Evolutionary conservation across 2,113 vertebrate species (phyloP), one percentile per base, ranked within the genome.

Genomic region (Coregonus clupeaformis): DNA sequence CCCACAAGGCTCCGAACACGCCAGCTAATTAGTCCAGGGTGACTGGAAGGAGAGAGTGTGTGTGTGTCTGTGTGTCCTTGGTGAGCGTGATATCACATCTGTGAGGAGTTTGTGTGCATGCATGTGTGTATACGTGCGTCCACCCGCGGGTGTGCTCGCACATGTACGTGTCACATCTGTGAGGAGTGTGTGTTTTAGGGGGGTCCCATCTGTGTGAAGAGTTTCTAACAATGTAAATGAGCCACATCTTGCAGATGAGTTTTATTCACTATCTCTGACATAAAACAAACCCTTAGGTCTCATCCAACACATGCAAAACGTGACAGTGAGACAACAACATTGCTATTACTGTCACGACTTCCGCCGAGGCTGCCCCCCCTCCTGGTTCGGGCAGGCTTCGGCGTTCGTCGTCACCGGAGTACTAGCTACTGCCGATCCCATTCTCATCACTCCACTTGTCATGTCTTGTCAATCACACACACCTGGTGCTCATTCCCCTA

Each of bases 281-380:
- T 60, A 86, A 83, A 80, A 49, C 47, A 3, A 3, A 52, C 14
- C 14, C 49, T 1, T 52, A 18, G 49, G 72, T 57, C 25, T 60
- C 6, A 60, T 22, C 18, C 16, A 22, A 9, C 13, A 7, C 18
- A 60, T 24, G n/a, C 7, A 24, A 22, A 60, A 60, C 1, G 9
- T n/a, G 16, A 60, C 57, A 22, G 5, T n/a, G 16, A 60, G 57
- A 3, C n/a, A 7, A 24, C 18, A 0, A 22, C 57, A 11, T 1
- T 2, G 2, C 6, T 60, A 9, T 1, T 24, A n/a, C 18, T 22
- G 18, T 3, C 57, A n/a, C n/a, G n/a, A n/a, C n/a, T n/a, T n/a
- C n/a, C n/a, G n/a, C n/a, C n/a, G n/a, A n/a, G n/a, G n/a, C n/a
- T n/a, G n/a, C n/a, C n/a, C n/a, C n/a, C n/a, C n/a, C n/a, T n/a